Base-by-base conservation (phyloP, 2,888 invertebrate genomes). In the Girardia tigrina region DNA sequence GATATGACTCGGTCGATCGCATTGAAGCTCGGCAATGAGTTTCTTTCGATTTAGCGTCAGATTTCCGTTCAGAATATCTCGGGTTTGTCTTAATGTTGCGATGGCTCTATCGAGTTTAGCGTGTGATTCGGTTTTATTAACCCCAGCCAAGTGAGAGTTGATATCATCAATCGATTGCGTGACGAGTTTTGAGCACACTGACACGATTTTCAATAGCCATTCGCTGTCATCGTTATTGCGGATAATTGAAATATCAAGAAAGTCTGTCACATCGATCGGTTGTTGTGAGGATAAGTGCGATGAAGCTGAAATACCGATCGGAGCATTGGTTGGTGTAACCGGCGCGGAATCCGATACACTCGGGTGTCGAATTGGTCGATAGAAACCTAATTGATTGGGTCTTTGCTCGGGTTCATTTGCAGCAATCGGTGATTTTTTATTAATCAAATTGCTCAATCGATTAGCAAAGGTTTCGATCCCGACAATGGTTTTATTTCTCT, bases 311-410 rank as follows among this genome's bases (percentile, higher is more conserved):
- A n/a, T n/a, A n/a, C n/a, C n/a, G n/a, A n/a, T n/a, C n/a, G n/a
- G n/a, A n/a, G n/a, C n/a, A 14, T 74, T 42, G 16, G 74, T 74
- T 6, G 74, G 74, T 1, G 74, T 74, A 2, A 42, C 74, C 8
- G 74, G 74, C 1, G 42, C 42, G 1, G 74, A 74, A n/a, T 42
- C 74, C 20, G 69, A 23, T n/a, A 26, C n/a, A 56, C 27, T 28
- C 23, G 74, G 56, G 23, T 56, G 56, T n/a, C 56, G 56, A n/a
- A n/a, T n/a, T n/a, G n/a, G n/a, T n/a, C n/a, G n/a, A n/a, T n/a
- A n/a, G 23, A 20, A 56, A 4, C n/a, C 8, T n/a, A 56, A 56
- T 23, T 56, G 56, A 56, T 16, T 56, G 2, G 56, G 56, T 56
- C 56, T n/a, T 56, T 56, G 56, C 4, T 20, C 4, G 56, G 4